phyloP scores from a whole-genome alignment of 2,888 invertebrate species.

The Drosophila anceps region DNA sequence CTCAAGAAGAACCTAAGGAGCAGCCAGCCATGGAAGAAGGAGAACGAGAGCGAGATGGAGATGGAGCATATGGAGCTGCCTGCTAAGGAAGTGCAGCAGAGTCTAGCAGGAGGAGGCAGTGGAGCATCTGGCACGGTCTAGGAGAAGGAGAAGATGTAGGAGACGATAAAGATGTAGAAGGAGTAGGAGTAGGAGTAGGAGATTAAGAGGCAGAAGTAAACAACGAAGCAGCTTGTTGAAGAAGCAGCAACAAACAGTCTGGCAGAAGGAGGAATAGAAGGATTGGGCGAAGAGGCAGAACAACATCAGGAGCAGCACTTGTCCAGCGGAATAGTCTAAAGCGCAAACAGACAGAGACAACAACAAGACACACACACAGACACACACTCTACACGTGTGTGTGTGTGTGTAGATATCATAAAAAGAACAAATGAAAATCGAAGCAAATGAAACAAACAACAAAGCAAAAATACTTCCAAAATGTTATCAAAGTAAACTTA shows the following conservation, averaged over 20 bases:
- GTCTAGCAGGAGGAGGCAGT: background rate
- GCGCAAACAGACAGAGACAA: slow-evolving; percentile 9
- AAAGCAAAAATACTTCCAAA: slow-evolving; percentile 62
- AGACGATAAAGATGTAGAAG: no score
- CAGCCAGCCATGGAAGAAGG: background rate
- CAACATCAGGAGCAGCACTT: background rate
- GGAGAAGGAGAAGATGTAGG: background rate
- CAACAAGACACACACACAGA: background rate
- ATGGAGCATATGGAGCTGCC: background rate
- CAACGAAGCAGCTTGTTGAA: background rate
- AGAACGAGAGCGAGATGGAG: background rate
- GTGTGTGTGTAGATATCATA: slow-evolving; percentile 18
- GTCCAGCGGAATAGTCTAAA: slow-evolving; percentile 23
- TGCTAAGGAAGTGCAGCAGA: background rate
- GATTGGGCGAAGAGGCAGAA: background rate
- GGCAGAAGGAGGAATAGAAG: background rate
- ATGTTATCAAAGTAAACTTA: slow-evolving; percentile 67
- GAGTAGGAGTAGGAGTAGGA: background rate
- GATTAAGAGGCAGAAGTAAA: background rate
- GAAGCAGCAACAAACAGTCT: slow-evolving; percentile 12
- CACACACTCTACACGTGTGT: background rate
- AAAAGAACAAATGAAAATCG: slow-evolving; percentile 15
- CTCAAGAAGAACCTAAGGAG: background rate
- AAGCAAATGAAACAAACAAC: slow-evolving; percentile 14
- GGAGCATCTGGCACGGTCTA: no score